Percentiles rank a stretch among this genome's conserved stretches.
Evolutionary conservation across 2,888 invertebrate species (phyloP).

Genomic region (Scaeva pyrastri): DNA sequence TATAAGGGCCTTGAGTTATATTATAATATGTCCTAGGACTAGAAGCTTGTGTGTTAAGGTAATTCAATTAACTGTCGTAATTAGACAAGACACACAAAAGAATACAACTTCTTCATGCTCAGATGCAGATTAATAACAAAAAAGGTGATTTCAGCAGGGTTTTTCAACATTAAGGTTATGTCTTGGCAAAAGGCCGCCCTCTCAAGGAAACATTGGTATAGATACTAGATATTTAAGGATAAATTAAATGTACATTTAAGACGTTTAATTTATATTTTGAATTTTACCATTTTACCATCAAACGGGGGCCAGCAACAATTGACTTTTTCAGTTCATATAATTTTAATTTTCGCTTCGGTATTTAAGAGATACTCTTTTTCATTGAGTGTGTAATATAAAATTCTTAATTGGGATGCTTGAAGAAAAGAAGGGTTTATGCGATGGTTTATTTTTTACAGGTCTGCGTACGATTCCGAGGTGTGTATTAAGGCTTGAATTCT

Average conservation of each 20-base stretch:
- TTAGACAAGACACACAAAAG: slow-evolving; percentile 31
- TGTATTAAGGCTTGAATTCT: not conserved
- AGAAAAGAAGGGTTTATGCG: not conserved
- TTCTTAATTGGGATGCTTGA: too few species aligned
- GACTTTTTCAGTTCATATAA: slow-evolving; percentile 5
- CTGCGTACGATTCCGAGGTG: not conserved
- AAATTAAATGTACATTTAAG: not conserved
- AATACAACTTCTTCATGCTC: slow-evolving; percentile 12
- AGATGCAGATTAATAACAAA: not conserved
- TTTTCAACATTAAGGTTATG: not conserved
- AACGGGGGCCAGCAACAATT: not conserved
- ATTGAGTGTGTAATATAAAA: not conserved
- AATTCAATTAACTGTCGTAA: slow-evolving; percentile 50
- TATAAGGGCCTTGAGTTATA: slow-evolving; percentile 6
- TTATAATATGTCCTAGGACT: slow-evolving; percentile 4
- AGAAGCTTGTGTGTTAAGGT: slow-evolving; percentile 13
- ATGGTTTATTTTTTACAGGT: not conserved
- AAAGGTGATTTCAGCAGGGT: slow-evolving; percentile 9
- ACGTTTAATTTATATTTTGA: not conserved
- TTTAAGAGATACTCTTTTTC: not conserved
- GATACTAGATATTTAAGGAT: not conserved
- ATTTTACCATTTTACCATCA: not conserved
- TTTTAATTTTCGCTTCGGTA: slow-evolving; percentile 2
- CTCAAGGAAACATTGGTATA: too few species aligned
- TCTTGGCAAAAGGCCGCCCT: not conserved